Evolutionary conservation across 1,140 invertebrate genomes (phyloP).

Genomic region (Sycophila sp.): DNA sequence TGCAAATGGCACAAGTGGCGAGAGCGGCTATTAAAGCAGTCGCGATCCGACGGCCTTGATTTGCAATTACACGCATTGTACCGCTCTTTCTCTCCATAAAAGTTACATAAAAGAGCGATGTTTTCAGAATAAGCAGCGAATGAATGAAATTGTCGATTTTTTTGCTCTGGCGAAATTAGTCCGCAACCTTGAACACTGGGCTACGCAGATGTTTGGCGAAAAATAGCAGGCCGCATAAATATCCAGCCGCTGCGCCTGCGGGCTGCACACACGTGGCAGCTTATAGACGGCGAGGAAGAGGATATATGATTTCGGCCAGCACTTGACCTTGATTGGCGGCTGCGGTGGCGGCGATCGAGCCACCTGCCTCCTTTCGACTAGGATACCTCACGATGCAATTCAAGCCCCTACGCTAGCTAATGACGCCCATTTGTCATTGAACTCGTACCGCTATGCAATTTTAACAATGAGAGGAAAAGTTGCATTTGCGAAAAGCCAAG

Average conservation of each 20-base stretch:
- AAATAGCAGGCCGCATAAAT: slow-evolving; percentile 23
- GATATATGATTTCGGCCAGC: background rate
- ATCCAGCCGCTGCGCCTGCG: background rate
- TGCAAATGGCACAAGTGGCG: no score
- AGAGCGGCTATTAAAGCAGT: slow-evolving; percentile 59
- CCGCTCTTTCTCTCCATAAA: background rate
- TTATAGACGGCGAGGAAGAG: background rate
- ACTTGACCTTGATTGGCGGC: slow-evolving; percentile 18
- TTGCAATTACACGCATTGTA: slow-evolving; percentile 57
- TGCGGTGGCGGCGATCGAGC: background rate
- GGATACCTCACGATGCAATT: no score
- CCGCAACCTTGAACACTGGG: slow-evolving; percentile 18
- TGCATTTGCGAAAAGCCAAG: no score
- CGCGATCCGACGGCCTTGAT: slow-evolving; percentile 60
- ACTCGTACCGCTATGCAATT: no score
- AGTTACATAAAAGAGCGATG: background rate
- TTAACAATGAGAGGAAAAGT: no score
- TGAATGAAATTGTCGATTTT: no score
- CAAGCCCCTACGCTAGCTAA: no score
- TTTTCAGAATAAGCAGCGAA: no score
- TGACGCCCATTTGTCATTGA: no score
- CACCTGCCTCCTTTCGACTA: no score
- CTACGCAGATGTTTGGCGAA: slow-evolving; percentile 26
- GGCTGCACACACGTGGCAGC: slow-evolving; percentile 11
- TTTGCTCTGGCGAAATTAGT: slow-evolving; percentile 7